phyloP scores from a whole-genome alignment of 1,140 invertebrate genomes.

The Drosophila sucinea region DNA sequence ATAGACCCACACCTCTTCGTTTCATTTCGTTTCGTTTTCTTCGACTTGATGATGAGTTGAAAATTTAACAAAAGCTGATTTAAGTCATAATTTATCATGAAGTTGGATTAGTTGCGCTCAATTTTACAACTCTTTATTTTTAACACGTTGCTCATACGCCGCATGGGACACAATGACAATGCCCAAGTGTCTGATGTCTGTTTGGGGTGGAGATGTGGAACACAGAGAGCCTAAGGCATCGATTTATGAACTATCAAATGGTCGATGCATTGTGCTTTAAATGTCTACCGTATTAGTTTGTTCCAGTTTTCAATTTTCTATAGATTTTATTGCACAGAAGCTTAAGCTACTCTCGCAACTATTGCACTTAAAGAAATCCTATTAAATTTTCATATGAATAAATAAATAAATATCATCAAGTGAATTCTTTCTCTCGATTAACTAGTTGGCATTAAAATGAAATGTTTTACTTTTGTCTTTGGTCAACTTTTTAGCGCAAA shows the following conservation, averaged over 20 bases:
- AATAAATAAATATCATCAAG: neutral
- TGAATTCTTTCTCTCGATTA: neutral
- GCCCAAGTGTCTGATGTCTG: constrained; percentile 11
- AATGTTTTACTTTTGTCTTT: neutral
- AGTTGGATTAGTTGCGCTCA: constrained; percentile 72
- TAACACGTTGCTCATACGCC: constrained; percentile 74
- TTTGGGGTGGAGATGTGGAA: constrained; percentile 6
- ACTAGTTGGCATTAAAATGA: neutral
- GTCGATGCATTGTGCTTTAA: constrained; percentile 45
- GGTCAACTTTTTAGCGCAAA: neutral
- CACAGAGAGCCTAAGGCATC: constrained; percentile 55
- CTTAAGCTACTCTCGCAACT: constrained; percentile 18
- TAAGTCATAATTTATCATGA: constrained; percentile 82
- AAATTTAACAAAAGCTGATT: constrained; percentile 80
- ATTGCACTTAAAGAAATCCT: neutral
- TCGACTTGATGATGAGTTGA: constrained; percentile 69
- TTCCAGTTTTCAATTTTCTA: constrained; percentile 45
- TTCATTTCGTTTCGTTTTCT: constrained; percentile 26
- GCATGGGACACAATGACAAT: constrained; percentile 48
- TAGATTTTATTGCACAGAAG: neutral
- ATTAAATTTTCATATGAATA: neutral
- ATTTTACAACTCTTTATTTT: constrained; percentile 79
- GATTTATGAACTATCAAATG: constrained; percentile 77
- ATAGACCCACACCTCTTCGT: neutral
- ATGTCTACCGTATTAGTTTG: constrained; percentile 75